Conservation (phyloP, 2,888 invertebrate species). For the Halictus quadricinctus region DNA sequence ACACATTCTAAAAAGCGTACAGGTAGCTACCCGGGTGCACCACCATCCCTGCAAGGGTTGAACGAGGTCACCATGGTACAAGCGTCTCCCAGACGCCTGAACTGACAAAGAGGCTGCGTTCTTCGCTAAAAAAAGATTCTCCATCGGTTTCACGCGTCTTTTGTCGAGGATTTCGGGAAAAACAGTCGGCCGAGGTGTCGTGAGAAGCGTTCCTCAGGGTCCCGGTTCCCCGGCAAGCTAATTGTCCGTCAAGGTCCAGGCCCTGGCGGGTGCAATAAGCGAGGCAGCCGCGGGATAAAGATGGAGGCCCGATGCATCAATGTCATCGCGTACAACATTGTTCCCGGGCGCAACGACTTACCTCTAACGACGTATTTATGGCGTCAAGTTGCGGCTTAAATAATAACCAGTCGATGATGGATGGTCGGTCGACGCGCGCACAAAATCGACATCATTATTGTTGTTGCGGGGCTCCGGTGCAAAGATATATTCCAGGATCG, state of each 20-base stretch:
- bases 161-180: background rate
- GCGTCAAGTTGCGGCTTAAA: slow-evolving; percentile 82
- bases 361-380: slow-evolving; percentile 81
- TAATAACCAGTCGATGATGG: slow-evolving; percentile 82
- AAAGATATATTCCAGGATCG: slow-evolving; percentile 51
- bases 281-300: slow-evolving; percentile 60
- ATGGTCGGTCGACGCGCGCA: slow-evolving; percentile 71
- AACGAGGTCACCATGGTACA: background rate
- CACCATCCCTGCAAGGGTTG: background rate
- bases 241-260: slow-evolving; percentile 43
- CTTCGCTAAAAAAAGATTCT: background rate
- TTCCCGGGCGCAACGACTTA: slow-evolving; percentile 72
- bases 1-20: no score
- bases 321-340: slow-evolving; percentile 77
- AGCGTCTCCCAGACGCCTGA: background rate
- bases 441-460: slow-evolving; percentile 73
- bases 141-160: background rate
- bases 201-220: background rate
- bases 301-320: slow-evolving; percentile 79
- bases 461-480: slow-evolving; percentile 53
- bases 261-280: slow-evolving; percentile 56
- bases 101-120: background rate
- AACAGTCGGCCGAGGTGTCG: background rate
- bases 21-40: background rate
- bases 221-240: slow-evolving; percentile 22